Evolutionary conservation across 2,888 invertebrate genomes (phyloP), one percentile per base, ranked within the genome.

Genomic region (Apotomis turbidana): DNA sequence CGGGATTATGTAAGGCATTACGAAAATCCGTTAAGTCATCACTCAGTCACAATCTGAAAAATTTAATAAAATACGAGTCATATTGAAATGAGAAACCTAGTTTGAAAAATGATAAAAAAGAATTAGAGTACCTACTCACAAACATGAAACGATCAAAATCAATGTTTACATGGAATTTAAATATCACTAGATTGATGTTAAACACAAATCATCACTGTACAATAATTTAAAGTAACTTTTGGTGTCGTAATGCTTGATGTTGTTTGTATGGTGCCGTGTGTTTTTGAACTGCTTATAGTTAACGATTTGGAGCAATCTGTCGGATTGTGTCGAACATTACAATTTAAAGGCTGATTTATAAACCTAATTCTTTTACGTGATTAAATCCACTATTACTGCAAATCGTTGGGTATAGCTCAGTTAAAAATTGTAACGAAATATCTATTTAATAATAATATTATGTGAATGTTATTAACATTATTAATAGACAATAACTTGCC

Each of bases 401-500:
- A 49, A 49, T 49, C 49, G 49, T 49, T 49, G 9, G 3, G 3
- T 10, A 3, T 49, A 49, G 10, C 12, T 49, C 5, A 63, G 13
- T 4, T 49, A 49, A 63, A 41, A 9, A 52, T 13, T 54, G 49
- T 63, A 52, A 44, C 41, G 10, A 12, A 63, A 63, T 51, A 46
- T 66, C 44, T 8, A 51, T 59, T 51, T 51, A 51, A 27, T 46
- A 41, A 41, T 41, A 41, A 41, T 41, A 41, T 41, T 41, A 54
- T 27, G 5, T 67, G 58, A 46, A 68, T 57, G 44, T 66, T 41
- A 5, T 49, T 70, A 10, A 66, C 60, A 58, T 63, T 71, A 69
- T 76, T 75, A 51, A 58, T 73, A 70, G 80, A 80, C 78, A 80
- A 78, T 79, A 79, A 78, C 61, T 64, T 68, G 70, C 74, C 74